phyloP scores from a whole-genome alignment of 2,113 vertebrate genomes.

The Rhynchomys soricoides region DNA sequence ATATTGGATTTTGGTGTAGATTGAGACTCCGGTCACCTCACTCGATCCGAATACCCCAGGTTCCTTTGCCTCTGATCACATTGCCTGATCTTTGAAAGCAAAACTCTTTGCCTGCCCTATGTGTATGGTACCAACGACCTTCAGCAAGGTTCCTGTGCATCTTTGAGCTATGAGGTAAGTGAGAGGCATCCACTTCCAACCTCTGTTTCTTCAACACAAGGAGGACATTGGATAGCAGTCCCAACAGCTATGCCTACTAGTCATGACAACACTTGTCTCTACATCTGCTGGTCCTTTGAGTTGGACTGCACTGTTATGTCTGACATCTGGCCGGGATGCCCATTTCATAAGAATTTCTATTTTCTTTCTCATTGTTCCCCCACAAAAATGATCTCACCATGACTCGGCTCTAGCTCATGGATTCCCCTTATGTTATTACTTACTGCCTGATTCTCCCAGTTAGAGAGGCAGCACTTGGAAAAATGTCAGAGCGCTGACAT shows the following conservation, averaged over 20 bases:
- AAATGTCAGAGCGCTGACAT: background rate
- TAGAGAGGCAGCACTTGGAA: background rate
- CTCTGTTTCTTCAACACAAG: background rate
- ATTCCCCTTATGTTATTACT: background rate
- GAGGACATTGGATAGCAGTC: background rate
- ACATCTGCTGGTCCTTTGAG: background rate
- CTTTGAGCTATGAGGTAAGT: background rate
- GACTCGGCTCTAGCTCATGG: background rate
- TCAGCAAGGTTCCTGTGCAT: background rate
- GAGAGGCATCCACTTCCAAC: background rate
- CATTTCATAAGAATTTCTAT: background rate
- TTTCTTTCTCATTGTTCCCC: conserved; percentile 12
- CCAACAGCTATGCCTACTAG: background rate
- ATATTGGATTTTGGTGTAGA: background rate
- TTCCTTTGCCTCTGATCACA: background rate
- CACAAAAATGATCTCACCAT: background rate
- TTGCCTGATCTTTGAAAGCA: background rate
- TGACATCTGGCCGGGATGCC: background rate
- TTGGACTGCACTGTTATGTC: background rate
- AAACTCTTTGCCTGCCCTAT: background rate
- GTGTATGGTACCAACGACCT: background rate
- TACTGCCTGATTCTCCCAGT: background rate
- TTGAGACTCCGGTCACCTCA: background rate
- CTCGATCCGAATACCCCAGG: background rate
- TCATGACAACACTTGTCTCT: background rate